Base-by-base conservation (phyloP, 2,113 vertebrate species). In the Nibea coibor region DNA sequence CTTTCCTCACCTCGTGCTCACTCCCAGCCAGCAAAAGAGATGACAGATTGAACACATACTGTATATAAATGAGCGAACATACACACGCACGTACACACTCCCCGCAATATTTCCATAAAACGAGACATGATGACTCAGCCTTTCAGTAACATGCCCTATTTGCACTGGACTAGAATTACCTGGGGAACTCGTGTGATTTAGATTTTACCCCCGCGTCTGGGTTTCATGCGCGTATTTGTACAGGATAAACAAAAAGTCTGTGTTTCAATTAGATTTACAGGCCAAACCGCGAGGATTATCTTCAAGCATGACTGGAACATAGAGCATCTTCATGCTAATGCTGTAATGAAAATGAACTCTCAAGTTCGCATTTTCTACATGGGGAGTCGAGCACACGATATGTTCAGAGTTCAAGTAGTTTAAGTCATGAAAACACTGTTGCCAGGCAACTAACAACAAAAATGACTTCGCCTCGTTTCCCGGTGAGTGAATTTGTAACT, bases 81-180 rank as follows among this genome's bases (percentile, higher is more conserved):
- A 74, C 28, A 47, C 59, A 53, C 3, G 43, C 48, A 81, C 61
- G 19, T 28, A 53, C 54, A 87, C 68, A 72, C 19, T 61, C 65
- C 54, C 7, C 45, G 64, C 72, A 73, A 48, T 70, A 54, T 87
- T 89, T 88, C 75, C 66, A 82, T 72, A 78, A 61, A 51, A 48
- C 24, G 81, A 77, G 73, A 85, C 50, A 59, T 24, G 85, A 83
- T 86, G 88, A 91, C 74, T 90, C 79, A 88, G 81, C 70, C 74
- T 76, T 83, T 80, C 69, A 80, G 75, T 72, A 64, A 72, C 63
- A 39, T 85, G 85, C 53, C 67, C 63, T 79, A 69, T 80, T 75
- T 78, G 57, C 82, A 75, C 75, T 70, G 73, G 65, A 80, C 81
- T 75, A 70, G 66, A 82, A 84, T 62, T 75, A 80, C 50, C 78